Conservation (phyloP, 2,113 vertebrate species). For the Benitochromis conjunctus region DNA sequence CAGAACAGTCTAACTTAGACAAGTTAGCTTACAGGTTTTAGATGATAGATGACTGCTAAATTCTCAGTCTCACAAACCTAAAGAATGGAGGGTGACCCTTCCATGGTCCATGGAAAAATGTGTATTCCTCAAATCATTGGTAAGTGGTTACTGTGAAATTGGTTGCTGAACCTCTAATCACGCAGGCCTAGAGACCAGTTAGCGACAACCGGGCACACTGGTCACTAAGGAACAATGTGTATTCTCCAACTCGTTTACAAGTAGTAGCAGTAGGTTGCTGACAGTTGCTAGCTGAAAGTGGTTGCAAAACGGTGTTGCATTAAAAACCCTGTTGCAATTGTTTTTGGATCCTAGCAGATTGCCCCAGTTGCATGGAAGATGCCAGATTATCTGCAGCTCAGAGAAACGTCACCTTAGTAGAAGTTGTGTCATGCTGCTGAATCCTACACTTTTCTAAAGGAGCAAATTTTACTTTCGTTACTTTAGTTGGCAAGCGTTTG, state of each 20-base stretch:
- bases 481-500: background rate
- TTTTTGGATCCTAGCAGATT: background rate
- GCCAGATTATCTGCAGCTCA: background rate
- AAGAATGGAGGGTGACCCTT: background rate
- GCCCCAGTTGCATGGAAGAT: background rate
- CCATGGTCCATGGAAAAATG: background rate
- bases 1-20: background rate
- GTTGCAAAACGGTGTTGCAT: background rate
- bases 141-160: background rate
- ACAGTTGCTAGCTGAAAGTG: background rate
- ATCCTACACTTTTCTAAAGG: background rate
- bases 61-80: background rate
- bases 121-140: background rate
- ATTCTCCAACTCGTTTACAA: background rate
- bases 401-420: background rate
- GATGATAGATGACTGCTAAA: background rate
- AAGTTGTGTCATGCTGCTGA: background rate
- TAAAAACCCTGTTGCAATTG: background rate
- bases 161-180: background rate
- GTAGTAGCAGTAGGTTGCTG: background rate
- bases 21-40: background rate
- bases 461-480: background rate
- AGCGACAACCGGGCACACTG: background rate
- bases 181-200: background rate
- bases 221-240: background rate